Evolutionary conservation across 2,888 invertebrate species (phyloP).

Genomic region (Hypsopygia costalis): DNA sequence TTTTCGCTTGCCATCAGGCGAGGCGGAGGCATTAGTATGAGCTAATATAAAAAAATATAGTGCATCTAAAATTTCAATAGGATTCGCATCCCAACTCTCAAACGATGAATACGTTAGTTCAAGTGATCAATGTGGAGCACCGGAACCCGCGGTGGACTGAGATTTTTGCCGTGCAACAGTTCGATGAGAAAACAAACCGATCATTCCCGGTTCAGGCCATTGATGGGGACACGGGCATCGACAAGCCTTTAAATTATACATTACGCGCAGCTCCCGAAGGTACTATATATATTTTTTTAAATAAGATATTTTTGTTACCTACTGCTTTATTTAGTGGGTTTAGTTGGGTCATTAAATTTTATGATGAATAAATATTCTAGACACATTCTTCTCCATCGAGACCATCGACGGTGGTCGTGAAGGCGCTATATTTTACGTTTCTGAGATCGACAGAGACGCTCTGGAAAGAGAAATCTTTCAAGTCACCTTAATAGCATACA

Average conservation of each 20-base stretch:
- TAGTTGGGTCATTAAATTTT: too few relatives aligned
- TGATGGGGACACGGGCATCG: slow-evolving; percentile 82
- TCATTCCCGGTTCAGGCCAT: slow-evolving; percentile 73
- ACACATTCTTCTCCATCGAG: slow-evolving; percentile 55
- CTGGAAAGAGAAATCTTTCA: slow-evolving; percentile 67
- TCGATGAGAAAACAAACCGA: slow-evolving; percentile 72
- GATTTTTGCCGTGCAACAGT: slow-evolving; percentile 77
- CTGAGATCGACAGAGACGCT: slow-evolving; percentile 65
- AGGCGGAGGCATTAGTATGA: too few relatives aligned
- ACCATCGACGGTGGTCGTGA: slow-evolving; percentile 42
- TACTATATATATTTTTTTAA: slow-evolving; percentile 29
- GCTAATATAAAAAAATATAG: too few relatives aligned
- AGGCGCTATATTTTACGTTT: slow-evolving; percentile 54
- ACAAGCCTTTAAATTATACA: slow-evolving; percentile 74
- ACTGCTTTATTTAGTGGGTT: too few relatives aligned
- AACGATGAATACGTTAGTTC: slow-evolving; percentile 69
- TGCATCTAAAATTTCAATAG: slow-evolving; percentile 40
- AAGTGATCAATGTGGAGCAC: slow-evolving; percentile 80
- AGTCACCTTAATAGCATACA: slow-evolving; percentile 69
- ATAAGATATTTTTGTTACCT: too few relatives aligned
- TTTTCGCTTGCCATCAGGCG: too few relatives aligned
- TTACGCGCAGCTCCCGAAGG: slow-evolving; percentile 56
- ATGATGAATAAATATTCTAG: slow-evolving; percentile 37
- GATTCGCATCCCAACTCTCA: slow-evolving; percentile 62
- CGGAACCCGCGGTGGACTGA: slow-evolving; percentile 81